Percentiles rank a stretch among this genome's conserved stretches.
phyloP scores from a whole-genome alignment of 2,888 invertebrate species.

The Uropetala carovei region DNA sequence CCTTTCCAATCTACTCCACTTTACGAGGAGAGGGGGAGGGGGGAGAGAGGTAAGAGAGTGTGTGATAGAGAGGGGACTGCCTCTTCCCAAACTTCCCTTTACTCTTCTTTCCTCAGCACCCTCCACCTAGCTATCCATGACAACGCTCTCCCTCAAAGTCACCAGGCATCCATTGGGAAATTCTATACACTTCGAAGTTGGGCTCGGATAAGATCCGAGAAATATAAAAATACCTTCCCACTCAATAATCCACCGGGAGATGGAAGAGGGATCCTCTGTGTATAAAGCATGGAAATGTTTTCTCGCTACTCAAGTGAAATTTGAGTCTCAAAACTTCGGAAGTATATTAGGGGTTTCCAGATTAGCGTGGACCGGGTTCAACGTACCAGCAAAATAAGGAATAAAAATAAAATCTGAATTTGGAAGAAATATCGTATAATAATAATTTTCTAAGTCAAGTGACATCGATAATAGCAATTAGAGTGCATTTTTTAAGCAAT shows the following conservation, averaged over 20 bases:
- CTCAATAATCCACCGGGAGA: not conserved
- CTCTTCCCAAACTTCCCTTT: not conserved
- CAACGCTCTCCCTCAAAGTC: slow-evolving; percentile 23
- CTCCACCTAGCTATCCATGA: not conserved
- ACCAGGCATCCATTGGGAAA: slow-evolving; percentile 16
- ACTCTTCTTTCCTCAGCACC: not conserved
- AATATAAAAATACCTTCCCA: slow-evolving; percentile 16
- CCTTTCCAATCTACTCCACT: slow-evolving; percentile 6
- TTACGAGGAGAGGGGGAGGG: not conserved
- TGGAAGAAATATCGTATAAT: no score
- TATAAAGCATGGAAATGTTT: not conserved
- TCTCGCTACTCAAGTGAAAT: not conserved
- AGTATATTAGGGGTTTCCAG: not conserved
- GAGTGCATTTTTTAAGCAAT: no score
- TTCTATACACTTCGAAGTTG: slow-evolving; percentile 13
- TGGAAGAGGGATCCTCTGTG: not conserved
- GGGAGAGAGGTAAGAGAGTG: not conserved
- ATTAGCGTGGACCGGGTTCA: no score
- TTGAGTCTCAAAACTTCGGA: not conserved
- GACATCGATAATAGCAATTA: no score
- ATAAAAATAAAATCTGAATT: no score
- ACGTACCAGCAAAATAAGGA: no score
- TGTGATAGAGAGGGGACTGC: not conserved
- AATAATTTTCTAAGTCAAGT: no score
- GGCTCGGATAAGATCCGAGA: not conserved